phyloP scores from a whole-genome alignment of 1,140 invertebrate species.

The Camponotus floridanus region DNA sequence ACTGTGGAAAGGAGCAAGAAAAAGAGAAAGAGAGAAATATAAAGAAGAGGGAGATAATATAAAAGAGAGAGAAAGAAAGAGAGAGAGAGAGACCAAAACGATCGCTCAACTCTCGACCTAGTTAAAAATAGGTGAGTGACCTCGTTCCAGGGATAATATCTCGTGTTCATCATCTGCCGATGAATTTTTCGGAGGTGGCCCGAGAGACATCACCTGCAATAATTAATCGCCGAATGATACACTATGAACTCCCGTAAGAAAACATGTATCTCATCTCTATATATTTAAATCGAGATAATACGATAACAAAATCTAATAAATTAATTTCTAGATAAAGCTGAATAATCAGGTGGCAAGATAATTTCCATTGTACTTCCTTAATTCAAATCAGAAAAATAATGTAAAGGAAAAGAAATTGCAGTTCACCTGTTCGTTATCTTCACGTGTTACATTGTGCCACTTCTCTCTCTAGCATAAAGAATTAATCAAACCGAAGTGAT shows the following conservation, averaged over 20 bases:
- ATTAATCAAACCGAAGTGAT: slow-evolving; percentile 49
- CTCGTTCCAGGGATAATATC: slow-evolving; percentile 78
- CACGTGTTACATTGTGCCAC: slow-evolving; percentile 37
- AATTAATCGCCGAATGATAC: slow-evolving; percentile 27
- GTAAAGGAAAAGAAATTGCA: slow-evolving; percentile 38
- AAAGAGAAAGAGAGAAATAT: slow-evolving; percentile 10
- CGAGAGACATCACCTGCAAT: slow-evolving; percentile 64
- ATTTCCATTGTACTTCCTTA: neutral
- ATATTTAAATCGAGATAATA: neutral
- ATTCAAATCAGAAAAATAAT: slow-evolving; percentile 1
- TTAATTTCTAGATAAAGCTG: neutral
- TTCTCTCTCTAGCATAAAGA: slow-evolving; percentile 6
- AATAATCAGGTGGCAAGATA: slow-evolving; percentile 24
- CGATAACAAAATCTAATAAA: too few relatives aligned
- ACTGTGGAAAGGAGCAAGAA: slow-evolving; percentile 18
- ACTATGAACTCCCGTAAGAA: neutral
- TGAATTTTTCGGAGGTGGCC: slow-evolving; percentile 76
- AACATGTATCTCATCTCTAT: neutral
- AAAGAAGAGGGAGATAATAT: slow-evolving; percentile 33
- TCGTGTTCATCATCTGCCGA: slow-evolving; percentile 79
- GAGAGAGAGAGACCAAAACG: slow-evolving; percentile 62
- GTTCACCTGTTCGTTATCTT: slow-evolving; percentile 36
- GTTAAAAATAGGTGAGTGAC: slow-evolving; percentile 85
- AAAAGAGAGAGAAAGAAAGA: slow-evolving; percentile 31
- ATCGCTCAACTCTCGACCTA: slow-evolving; percentile 79